These are phyloP conservation scores for Selenia dentaria DNA, from an alignment of 2,888 invertebrate species.

Conservation along the genomic window DNA sequence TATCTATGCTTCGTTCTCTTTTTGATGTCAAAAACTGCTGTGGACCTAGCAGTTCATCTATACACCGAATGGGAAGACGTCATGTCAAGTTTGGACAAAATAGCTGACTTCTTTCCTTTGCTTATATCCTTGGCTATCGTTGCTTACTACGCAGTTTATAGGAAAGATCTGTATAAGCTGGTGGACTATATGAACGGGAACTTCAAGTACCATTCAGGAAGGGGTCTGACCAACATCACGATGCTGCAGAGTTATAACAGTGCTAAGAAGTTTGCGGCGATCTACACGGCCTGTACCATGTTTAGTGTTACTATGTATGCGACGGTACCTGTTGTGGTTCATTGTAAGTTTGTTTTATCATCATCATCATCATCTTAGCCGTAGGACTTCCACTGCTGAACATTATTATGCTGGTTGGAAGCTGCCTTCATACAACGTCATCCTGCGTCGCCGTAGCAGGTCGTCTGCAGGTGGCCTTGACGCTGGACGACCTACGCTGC, in stretches of 20 bases:
- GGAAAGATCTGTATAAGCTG: conserved; percentile 57
- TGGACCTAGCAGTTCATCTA: conserved; percentile 53
- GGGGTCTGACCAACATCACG: conserved; percentile 71
- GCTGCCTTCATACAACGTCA: no score
- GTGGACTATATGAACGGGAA: conserved; percentile 57
- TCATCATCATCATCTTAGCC: neutral
- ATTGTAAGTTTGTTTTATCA: conserved; percentile 54
- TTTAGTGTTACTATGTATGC: conserved; percentile 70
- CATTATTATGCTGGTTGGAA: no score
- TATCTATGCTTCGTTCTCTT: conserved; percentile 61
- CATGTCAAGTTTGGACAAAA: conserved; percentile 61
- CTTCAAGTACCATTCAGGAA: conserved; percentile 66
- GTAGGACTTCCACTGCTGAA: no score
- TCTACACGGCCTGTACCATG: conserved; percentile 67
- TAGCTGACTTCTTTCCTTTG: conserved; percentile 65
- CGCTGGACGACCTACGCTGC: no score
- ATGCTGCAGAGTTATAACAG: conserved; percentile 58
- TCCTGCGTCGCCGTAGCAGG: no score
- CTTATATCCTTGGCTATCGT: conserved; percentile 60
- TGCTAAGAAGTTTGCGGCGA: conserved; percentile 60
- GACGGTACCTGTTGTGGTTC: conserved; percentile 54
- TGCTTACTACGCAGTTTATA: conserved; percentile 56
- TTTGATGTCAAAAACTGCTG: conserved; percentile 43
- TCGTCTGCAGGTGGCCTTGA: no score
- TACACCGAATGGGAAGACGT: conserved; percentile 62